phyloP scores from a whole-genome alignment of 2,113 vertebrate species.

The Psittacara wagleri region DNA sequence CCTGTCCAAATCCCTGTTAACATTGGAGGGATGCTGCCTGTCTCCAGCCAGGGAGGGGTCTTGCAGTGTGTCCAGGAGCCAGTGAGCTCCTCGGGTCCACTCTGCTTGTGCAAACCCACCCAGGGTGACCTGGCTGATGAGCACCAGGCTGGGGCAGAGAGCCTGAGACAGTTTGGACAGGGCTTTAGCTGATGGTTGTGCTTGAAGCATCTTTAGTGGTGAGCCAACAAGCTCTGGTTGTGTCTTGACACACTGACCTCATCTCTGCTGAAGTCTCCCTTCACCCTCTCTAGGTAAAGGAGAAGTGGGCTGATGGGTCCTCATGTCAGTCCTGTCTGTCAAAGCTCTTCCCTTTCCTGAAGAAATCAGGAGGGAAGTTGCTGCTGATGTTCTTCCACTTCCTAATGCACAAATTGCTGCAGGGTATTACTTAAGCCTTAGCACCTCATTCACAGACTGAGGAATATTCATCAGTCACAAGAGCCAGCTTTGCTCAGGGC shows the following conservation, averaged over 20 bases:
- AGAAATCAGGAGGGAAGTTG: background rate
- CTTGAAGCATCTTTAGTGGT: background rate
- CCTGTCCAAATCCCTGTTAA: fast-evolving
- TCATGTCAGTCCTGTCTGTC: background rate
- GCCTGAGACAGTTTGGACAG: background rate
- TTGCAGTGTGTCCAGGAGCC: fast-evolving
- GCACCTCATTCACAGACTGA: background rate
- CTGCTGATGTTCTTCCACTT: background rate
- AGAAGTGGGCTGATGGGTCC: background rate
- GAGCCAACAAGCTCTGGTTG: background rate
- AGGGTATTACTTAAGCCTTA: background rate
- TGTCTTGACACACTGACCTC: background rate
- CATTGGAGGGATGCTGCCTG: fast-evolving
- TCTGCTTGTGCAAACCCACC: background rate
- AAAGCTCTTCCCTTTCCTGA: background rate
- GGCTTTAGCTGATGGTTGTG: background rate
- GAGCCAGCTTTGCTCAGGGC: background rate
- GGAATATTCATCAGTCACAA: background rate
- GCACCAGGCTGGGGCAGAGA: background rate
- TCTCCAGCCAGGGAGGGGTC: background rate
- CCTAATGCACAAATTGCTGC: background rate
- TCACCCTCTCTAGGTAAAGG: background rate
- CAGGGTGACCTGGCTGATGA: background rate
- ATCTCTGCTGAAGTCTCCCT: background rate
- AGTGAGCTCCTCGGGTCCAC: background rate